Base-by-base conservation (phyloP, 2,888 invertebrate species). In the Eupithecia tripunctaria region DNA sequence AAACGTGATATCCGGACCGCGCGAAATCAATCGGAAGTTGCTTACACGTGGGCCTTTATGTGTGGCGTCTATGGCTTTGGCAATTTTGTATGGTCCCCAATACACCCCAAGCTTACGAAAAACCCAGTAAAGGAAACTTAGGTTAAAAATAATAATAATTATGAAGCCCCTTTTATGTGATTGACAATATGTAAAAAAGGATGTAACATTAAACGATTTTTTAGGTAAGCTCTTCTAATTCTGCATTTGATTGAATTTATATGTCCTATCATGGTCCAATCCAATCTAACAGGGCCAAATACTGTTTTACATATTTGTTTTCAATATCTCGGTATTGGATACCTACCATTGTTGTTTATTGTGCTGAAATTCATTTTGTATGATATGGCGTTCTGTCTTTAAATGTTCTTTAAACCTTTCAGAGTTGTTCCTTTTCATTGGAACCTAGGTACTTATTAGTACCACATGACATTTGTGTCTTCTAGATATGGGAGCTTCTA, bases 1-100 rank as follows among this genome's bases (percentile, higher is more conserved):
- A 83, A 87, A 91, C 91, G 91, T 91, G 91, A 90, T 87, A 87
- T 91, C 91, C 91, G 88, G 84, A 81, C 82, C 79, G 70, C 67
- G 81, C 82, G 76, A 84, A 86, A 83, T 83, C 82, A 82, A 88
- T 89, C 90, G 89, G 90, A 89, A 87, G 86, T 86, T 74, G 74
- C 77, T 76, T 76, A 73, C 81, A 82, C 79, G 71, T 70, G 81
- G 76, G 80, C 78, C 78, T 68, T 73, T 29, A 25, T 56, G 63
- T 32, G 56, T 29, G 41, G 41, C 25, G 32, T 12, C 14, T 64
- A 41, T 38, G 64, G 38, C 25, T 21, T 64, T 63, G 62, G 12
- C 32, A 63, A 32, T n/a, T 62, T 21, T 32, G 32, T 63, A 36
- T 21, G 36, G 32, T 63, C 32, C 32, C 29, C 18, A 32, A 36